phyloP scores from a whole-genome alignment of 2,888 invertebrate genomes.

The Diplolepis rosae region DNA sequence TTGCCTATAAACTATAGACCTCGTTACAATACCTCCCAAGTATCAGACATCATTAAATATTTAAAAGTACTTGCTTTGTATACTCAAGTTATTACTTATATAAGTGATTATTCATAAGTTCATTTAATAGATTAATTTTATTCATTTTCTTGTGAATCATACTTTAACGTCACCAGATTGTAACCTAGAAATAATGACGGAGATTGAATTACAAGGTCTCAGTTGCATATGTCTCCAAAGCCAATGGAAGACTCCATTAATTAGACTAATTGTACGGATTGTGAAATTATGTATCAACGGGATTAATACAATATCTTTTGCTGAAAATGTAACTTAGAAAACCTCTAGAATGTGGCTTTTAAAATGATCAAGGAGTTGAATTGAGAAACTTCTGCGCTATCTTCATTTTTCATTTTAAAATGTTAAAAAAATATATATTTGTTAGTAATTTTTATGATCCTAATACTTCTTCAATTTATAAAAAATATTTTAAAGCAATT shows the following conservation, averaged over 20 bases:
- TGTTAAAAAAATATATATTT: no score
- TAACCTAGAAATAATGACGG: conserved; percentile 12
- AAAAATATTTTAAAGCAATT: no score
- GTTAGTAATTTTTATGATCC: no score
- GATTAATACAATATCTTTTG: background rate
- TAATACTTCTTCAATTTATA: no score
- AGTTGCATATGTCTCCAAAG: conserved; percentile 14
- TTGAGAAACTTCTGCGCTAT: no score
- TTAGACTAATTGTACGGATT: conserved; percentile 8
- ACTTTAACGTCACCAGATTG: background rate
- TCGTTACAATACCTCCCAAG: background rate
- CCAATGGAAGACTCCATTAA: conserved; percentile 24
- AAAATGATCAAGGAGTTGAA: no score
- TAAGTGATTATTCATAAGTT: background rate
- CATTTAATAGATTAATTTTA: background rate
- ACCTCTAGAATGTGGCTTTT: no score
- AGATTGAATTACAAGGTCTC: conserved; percentile 11
- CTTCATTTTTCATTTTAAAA: no score
- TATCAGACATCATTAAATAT: background rate
- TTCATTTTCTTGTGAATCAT: background rate
- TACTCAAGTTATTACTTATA: background rate
- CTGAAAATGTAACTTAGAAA: no score
- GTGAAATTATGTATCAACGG: background rate
- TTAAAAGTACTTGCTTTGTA: no score
- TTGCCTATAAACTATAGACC: conserved; percentile 15